phyloP scores from a whole-genome alignment of 2,113 vertebrate species.

The Astatoreochromis straeleni region DNA sequence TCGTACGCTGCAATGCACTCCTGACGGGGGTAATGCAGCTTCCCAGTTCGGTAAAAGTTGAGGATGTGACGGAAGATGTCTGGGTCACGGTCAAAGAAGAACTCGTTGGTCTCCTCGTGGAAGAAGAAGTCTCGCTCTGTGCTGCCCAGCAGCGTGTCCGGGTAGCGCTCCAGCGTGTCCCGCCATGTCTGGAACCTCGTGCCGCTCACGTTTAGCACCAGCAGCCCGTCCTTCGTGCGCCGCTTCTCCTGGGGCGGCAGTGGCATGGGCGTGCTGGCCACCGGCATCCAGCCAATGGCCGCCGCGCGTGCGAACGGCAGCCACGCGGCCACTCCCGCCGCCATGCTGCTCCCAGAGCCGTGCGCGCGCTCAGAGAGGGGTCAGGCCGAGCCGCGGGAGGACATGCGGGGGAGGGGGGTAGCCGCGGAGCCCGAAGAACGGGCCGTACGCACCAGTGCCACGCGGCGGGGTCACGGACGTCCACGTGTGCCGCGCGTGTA shows the following conservation, averaged over 20 bases:
- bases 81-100: conserved; percentile 96
- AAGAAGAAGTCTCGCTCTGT: conserved; percentile 94
- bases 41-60: conserved; percentile 95
- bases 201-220: conserved; percentile 92
- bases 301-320: conserved; percentile 93
- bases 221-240: conserved; percentile 77
- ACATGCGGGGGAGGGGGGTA: conserved; percentile 33
- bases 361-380: neutral
- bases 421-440: neutral
- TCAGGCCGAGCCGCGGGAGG: neutral
- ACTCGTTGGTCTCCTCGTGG: conserved; percentile 87
- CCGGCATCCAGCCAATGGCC: conserved; percentile 97
- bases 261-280: conserved; percentile 89
- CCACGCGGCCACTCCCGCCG: conserved; percentile 93
- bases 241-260: conserved; percentile 76
- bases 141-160: conserved; percentile 93
- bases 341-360: conserved; percentile 71
- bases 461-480: neutral
- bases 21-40: conserved; percentile 91
- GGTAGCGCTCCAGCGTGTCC: conserved; percentile 91
- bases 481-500: neutral
- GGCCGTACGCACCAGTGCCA: neutral
- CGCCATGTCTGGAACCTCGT: conserved; percentile 92
- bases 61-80: conserved; percentile 95
- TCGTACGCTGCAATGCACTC: conserved; percentile 96